Evolutionary conservation across 2,113 vertebrate genomes (phyloP), one percentile per base, ranked within the genome.

Genomic region (Mirza zaza): DNA sequence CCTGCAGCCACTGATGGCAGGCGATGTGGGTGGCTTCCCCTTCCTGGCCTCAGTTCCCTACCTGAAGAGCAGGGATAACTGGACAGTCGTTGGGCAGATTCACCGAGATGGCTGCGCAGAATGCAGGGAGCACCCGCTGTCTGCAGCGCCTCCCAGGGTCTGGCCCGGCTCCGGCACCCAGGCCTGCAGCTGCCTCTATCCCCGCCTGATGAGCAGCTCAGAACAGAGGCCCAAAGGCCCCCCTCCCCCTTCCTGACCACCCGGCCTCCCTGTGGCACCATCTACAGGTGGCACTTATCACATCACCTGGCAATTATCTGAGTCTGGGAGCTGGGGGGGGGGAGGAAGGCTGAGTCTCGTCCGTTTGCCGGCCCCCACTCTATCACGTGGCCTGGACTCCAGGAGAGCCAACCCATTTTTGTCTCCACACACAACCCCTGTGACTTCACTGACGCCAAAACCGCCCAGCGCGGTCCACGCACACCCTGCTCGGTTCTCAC

Each of bases 301-400:
- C 61, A 52, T 61, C 25, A 77, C 75, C 88, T 36, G 3, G 20
- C 89, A 88, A 98, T 97, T 92, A 96, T 65, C 96, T 57, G 65
- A 0, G 92, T 59, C 92, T 94, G 90, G 50, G n/a, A 80, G 59
- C 73, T 95, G 55, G 11, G 8, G 25, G 1, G 3, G 3, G 70
- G 21, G 48, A 48, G 39, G 75, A 82, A 65, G 42, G 20, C 76
- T 21, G 42, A 45, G 25, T 73, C 76, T 36, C 3, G 0, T 55
- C 65, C 20, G 11, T 0, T 2, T 14, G 76, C 52, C 45, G 63
- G 50, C 18, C 39, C 52, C 32, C 32, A 87, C 14, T 80, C 45
- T n/a, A 8, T 77, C 32, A 11, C 45, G 9, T 0, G n/a, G 63
- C n/a, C 32, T 21, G 3, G 39, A n/a, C 89, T 70, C 32, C 4